Evolutionary conservation across 2,797 vertebrate genomes (phyloP).

Genomic region (Sebastes cheni): DNA sequence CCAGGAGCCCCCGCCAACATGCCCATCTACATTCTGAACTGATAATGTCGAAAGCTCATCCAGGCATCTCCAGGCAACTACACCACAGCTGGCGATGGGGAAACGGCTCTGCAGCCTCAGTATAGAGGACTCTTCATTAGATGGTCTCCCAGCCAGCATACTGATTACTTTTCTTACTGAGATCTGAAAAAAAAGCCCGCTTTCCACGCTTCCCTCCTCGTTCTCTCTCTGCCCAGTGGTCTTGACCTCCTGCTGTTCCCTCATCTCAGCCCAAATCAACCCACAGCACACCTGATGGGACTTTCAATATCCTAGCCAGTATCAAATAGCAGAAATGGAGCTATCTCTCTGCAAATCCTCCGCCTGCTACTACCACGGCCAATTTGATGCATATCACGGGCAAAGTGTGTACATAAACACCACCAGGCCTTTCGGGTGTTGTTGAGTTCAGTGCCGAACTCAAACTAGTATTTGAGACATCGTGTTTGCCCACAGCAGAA

Average conservation of each 20-base stretch:
- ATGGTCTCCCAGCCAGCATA: constrained; percentile 57
- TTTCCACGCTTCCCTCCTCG: constrained; percentile 34
- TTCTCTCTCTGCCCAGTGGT: constrained; percentile 43
- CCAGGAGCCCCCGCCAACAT: constrained; percentile 13
- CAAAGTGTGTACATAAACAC: constrained; percentile 10
- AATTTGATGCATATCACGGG: constrained; percentile 37
- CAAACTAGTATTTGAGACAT: constrained; percentile 20
- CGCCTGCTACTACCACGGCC: constrained; percentile 13
- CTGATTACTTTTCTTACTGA: constrained; percentile 63
- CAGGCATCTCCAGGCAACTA: constrained; percentile 56
- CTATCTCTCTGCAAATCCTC: constrained; percentile 32
- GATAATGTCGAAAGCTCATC: constrained; percentile 44
- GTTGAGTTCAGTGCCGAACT: constrained; percentile 12
- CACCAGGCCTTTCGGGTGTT: neutral
- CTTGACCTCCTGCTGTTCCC: constrained; percentile 61
- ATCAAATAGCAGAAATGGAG: constrained; percentile 47
- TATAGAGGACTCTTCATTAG: constrained; percentile 70
- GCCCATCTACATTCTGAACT: constrained; percentile 37
- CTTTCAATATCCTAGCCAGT: constrained; percentile 45
- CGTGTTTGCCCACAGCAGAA: constrained; percentile 12
- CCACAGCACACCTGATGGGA: constrained; percentile 50
- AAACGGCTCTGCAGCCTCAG: constrained; percentile 53
- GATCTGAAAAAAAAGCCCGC: constrained; percentile 58
- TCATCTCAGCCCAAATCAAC: constrained; percentile 63
- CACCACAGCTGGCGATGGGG: constrained; percentile 56